Base-by-base conservation (phyloP, 2,797 vertebrate genomes). In the Lindbergichthys nudifrons region DNA sequence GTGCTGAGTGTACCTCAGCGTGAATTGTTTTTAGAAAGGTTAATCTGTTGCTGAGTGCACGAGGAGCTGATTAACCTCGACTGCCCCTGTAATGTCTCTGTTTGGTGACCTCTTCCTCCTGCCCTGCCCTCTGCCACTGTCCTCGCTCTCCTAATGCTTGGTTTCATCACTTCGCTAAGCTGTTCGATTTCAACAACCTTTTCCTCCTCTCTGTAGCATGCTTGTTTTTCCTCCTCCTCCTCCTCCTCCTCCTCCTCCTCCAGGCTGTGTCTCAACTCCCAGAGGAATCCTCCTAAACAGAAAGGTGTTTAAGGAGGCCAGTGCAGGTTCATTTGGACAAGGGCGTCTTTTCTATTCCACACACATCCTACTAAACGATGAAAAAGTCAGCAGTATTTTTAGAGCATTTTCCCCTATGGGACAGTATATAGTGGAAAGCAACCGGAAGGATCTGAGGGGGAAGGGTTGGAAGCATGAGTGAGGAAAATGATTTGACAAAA, bases 351-450 rank as follows among this genome's bases (percentile, higher is more conserved):
- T 67, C 45, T 75, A 26, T 68, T 64, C 50, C 68, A 54, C 60
- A 21, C 47, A 4, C 43, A 50, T 41, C 47, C 51, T 36, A 58
- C 16, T 42, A 81, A 83, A 64, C 8, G 10, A 14, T 39, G 30
- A 69, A 64, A 48, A 67, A 73, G 32, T 67, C 46, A 18, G 52
- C 26, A 62, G 43, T 88, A 84, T 90, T 87, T 87, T 80, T 74
- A 81, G 82, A 79, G 32, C 19, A 45, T 78, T 79, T 81, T 50
- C 15, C 75, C 76, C 18, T 30, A 8, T 81, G 79, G 75, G 73
- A 82, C 30, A 5, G 52, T 47, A 13, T 48, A 46, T 48, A 18
- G 50, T 77, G 68, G 72, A 58, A 70, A 79, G 66, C 53, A 79
- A 72, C 54, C 4, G 61, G 77, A 83, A 74, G 72, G 70, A 75